A percentile compares a stretch with the other conserved stretches of the same genome.
phyloP scores from a whole-genome alignment of 2,113 vertebrate genomes.

The Plecturocebus donacophilus region DNA sequence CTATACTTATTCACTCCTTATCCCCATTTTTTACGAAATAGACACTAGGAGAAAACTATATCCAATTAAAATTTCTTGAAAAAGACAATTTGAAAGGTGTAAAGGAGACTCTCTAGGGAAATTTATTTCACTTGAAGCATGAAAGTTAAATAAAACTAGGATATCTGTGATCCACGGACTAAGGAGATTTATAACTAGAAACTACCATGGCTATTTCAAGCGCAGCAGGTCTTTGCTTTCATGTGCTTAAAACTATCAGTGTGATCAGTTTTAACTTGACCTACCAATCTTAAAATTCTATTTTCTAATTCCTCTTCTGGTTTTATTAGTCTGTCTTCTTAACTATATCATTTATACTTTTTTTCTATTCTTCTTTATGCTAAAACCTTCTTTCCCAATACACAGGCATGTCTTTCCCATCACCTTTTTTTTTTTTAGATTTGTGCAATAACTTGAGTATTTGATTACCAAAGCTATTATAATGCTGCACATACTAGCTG shows the following conservation, averaged over 20 bases:
- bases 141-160: conserved; percentile 42
- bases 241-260: neutral
- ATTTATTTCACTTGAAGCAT: conserved; percentile 50
- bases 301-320: neutral
- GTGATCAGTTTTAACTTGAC: conserved; percentile 9
- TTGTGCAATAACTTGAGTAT: neutral
- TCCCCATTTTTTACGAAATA: neutral
- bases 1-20: neutral
- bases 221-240: conserved; percentile 13
- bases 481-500: neutral
- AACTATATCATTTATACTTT: neutral
- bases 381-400: neutral
- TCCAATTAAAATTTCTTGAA: conserved; percentile 59
- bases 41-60: conserved; percentile 30
- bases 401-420: neutral
- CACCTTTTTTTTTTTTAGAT: neutral
- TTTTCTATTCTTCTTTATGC: neutral
- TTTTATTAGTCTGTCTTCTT: neutral
- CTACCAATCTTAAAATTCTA: neutral
- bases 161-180: neutral
- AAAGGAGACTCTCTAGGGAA: conserved; percentile 34
- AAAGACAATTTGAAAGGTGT: conserved; percentile 45
- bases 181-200: conserved; percentile 43
- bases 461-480: neutral
- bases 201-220: neutral